Base-by-base conservation (phyloP, 2,797 vertebrate species). In the Argya squamiceps region DNA sequence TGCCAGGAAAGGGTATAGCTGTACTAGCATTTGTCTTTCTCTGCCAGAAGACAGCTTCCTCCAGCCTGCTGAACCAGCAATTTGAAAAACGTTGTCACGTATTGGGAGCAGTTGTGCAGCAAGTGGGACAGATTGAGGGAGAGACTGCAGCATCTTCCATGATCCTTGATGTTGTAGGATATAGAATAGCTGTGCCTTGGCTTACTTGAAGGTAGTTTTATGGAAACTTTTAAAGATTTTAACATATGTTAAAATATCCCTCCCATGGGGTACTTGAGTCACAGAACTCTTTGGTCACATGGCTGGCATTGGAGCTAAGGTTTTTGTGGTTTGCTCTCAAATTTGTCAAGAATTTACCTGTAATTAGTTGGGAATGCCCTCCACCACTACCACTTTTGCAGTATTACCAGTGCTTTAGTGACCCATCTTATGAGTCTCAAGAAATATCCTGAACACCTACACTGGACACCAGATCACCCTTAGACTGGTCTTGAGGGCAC, bases 1-100 rank as follows among this genome's bases (percentile, higher is more conserved):
- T 90, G 44, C 27, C 12, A 64, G 85, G 70, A 76, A 88, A 77
- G 37, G n/a, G 27, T 60, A 26, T 88, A 84, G 47, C 46, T 92
- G 29, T 84, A 53, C 47, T 74, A 63, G 59, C 44, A 62, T 95
- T 86, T 93, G 50, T 76, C 69, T 76, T 89, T 73, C 65, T 84
- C 36, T 84, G 49, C 32, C 22, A 73, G 65, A 78, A 86, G 59
- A 24, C 55, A 49, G 63, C 50, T 83, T 92, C 44, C 44, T 86
- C 19, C 62, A 88, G 55, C 58, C 73, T 60, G 69, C 73, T 88
- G 58, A 71, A 85, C 15, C 16, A 83, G 18, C 34, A 46, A 8
- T 23, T 21, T 65, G 37, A 46, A 76, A 80, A 70, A 85, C 34
- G 14, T 22, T 44, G 2, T 46, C 10, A 5, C 32, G 14, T 53